Conservation (phyloP, 2,113 vertebrate genomes). For the Aspidoscelis tigris region DNA sequence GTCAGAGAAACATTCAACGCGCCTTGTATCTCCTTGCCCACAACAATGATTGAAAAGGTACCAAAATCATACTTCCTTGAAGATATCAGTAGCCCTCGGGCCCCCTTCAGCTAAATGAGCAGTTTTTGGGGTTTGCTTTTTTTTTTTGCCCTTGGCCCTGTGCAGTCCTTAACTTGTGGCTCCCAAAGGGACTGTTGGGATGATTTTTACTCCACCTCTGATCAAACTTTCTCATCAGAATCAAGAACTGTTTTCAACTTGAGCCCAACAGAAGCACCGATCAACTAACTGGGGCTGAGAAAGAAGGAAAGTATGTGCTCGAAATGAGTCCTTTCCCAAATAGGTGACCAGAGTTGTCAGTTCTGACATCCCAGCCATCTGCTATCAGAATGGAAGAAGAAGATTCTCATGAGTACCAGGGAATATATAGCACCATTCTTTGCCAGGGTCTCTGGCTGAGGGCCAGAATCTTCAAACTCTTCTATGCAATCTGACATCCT, state of each 20-base stretch:
- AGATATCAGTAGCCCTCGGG: too few relatives aligned
- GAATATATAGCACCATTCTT: neutral
- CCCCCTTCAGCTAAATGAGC: too few relatives aligned
- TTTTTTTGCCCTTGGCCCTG: neutral
- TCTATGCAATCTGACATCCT: slow-evolving; percentile 8
- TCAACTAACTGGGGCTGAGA: neutral
- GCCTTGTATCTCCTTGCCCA: too few relatives aligned
- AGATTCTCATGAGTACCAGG: neutral
- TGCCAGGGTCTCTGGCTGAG: neutral
- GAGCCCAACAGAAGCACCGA: neutral
- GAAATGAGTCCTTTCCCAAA: neutral
- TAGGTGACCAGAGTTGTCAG: neutral
- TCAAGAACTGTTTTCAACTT: neutral
- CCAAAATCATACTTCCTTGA: too few relatives aligned
- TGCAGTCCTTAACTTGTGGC: neutral
- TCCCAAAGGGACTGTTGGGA: neutral
- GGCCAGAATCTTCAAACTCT: slow-evolving; percentile 18
- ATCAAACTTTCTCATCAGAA: neutral
- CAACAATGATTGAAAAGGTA: too few relatives aligned
- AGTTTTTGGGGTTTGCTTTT: too few relatives aligned
- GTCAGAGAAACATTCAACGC: too few relatives aligned
- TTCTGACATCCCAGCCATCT: neutral
- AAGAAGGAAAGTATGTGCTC: neutral
- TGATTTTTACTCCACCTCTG: neutral
- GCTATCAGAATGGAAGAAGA: neutral